Base-by-base conservation (phyloP, 2,797 vertebrate genomes). In the Bradypodion ventrale region DNA sequence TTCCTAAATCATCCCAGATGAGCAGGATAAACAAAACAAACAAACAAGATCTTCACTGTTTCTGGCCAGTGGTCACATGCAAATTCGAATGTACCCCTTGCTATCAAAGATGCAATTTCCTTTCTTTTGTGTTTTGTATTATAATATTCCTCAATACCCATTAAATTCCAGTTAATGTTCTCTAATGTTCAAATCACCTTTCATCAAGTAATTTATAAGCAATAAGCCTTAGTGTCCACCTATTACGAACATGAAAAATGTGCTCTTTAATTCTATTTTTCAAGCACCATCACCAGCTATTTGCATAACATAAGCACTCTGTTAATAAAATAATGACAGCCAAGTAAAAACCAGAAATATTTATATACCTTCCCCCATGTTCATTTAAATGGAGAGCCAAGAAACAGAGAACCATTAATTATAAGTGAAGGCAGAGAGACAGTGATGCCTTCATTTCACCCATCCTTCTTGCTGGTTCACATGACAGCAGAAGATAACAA, bases 131-230 rank as follows among this genome's bases (percentile, higher is more conserved):
- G 40, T 75, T n/a, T n/a, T 75, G 75, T 25, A 7, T 2, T 76
- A 75, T 32, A 56, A 80, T 75, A 70, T 70, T 23, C 40, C 68
- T 42, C 42, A 70, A 70, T 70, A 75, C 25, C 44, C 15, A 46
- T 65, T 80, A 59, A 74, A 7, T 79, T 85, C 46, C 46, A 75
- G 16, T 90, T 68, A 79, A 68, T 79, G 69, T 49, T 83, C 81
- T 25, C 52, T 85, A 68, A 86, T 90, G 72, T 82, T 0, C 60
- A 15, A 46, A 19, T 15, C 42, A 78, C 52, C 86, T 87, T 88
- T 86, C 56, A 66, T 15, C 69, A 56, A 44, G 62, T 37, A 56
- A 85, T 85, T 85, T 74, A 77, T 68, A 85, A 70, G 77, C 83
- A 75, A 75, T 78, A 52, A 73, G 42, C 59, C 49, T 75, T 79